Percentiles rank a stretch among this genome's conserved stretches.
These are phyloP conservation scores for Petrocephalus sullivani DNA, from an alignment of 2,797 vertebrate genomes.

Conservation along the genomic window DNA sequence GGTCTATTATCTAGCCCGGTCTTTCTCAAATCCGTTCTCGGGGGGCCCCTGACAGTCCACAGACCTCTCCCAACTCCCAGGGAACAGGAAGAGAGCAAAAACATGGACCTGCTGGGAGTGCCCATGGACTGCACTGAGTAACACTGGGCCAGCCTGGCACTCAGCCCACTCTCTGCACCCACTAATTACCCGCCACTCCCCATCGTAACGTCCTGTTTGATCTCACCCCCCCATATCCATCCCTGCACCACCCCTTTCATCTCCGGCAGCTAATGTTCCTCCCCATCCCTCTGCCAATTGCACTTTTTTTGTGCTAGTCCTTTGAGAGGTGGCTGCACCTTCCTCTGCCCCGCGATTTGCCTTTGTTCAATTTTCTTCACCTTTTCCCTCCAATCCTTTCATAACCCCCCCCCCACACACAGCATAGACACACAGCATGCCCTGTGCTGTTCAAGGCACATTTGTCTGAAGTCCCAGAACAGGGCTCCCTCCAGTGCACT, in stretches of 20 bases:
- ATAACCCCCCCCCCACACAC: background rate
- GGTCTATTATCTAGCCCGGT: background rate
- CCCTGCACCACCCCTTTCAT: background rate
- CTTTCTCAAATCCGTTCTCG: background rate
- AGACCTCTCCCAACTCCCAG: background rate
- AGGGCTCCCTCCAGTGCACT: background rate
- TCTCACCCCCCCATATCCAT: background rate
- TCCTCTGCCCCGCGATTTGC: background rate
- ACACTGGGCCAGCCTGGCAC: background rate
- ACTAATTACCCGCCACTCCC: slow-evolving; percentile 9
- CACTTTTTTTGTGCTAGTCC: background rate
- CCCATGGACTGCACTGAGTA: background rate
- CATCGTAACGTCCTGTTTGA: slow-evolving; percentile 7
- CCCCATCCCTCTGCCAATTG: background rate
- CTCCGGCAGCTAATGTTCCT: background rate
- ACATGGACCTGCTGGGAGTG: background rate
- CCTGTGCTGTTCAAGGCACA: background rate
- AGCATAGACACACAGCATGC: background rate
- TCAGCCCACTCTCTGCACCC: background rate
- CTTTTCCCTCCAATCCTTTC: background rate
- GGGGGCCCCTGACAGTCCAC: background rate
- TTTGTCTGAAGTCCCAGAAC: background rate
- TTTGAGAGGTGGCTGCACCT: background rate
- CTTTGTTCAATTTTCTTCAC: background rate
- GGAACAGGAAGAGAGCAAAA: background rate